Evolutionary conservation across 2,113 vertebrate species (phyloP).

Genomic region (Sander vitreus): DNA sequence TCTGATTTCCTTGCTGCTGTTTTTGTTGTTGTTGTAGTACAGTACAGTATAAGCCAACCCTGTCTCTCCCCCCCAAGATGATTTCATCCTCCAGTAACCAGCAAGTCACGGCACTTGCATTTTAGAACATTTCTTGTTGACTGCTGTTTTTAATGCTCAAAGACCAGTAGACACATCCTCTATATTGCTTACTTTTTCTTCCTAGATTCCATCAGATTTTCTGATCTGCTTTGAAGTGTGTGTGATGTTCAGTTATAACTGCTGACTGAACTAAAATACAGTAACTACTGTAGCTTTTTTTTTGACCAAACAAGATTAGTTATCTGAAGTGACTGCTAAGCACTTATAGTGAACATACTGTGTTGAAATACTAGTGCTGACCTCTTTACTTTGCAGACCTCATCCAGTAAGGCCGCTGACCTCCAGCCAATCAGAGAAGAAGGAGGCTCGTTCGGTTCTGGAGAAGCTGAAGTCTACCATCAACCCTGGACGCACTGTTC

Average conservation of each 20-base stretch:
- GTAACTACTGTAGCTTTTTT: not conserved
- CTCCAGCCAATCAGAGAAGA: slow-evolving; percentile 83
- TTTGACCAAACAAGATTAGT: not conserved
- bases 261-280: not conserved
- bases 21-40: not conserved
- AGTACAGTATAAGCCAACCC: not conserved
- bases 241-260: not conserved
- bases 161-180: not conserved
- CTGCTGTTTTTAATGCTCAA: not conserved
- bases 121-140: slow-evolving; percentile 3
- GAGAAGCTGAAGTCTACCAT: slow-evolving; percentile 91
- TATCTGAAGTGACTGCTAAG: not conserved
- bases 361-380: slow-evolving; percentile 56
- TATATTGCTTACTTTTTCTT: not conserved
- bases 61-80: not conserved
- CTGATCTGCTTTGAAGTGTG: not conserved
- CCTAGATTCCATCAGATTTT: not conserved
- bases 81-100: not conserved
- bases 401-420: slow-evolving; percentile 95
- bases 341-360: not conserved
- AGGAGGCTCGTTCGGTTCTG: slow-evolving; percentile 85
- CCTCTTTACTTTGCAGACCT: slow-evolving; percentile 82
- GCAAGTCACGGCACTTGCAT: not conserved
- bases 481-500: slow-evolving; percentile 80
- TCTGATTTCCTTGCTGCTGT: not conserved